phyloP scores from a whole-genome alignment of 2,113 vertebrate species.

The Pandion haliaetus region DNA sequence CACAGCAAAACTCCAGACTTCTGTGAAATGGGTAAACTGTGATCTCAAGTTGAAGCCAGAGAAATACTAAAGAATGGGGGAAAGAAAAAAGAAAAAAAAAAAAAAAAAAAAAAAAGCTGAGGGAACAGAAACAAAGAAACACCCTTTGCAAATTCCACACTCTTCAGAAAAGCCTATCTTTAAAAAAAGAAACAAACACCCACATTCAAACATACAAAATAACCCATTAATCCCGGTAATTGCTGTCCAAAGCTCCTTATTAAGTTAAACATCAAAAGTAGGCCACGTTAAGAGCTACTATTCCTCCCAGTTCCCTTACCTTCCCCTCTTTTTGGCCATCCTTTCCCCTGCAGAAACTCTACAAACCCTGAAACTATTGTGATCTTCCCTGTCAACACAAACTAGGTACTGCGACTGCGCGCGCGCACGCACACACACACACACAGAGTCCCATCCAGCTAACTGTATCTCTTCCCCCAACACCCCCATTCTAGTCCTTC shows the following conservation, averaged over 20 bases:
- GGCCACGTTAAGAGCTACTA: not conserved
- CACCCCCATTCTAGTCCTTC: not conserved
- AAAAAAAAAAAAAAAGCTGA: not conserved
- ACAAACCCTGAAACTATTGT: conserved; percentile 44
- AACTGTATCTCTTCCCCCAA: not conserved
- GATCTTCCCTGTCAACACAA: conserved; percentile 42
- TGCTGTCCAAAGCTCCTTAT: not conserved
- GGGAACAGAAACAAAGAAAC: not conserved
- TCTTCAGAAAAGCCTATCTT: not conserved
- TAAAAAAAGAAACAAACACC: not conserved
- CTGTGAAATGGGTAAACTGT: not conserved
- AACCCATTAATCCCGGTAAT: not conserved
- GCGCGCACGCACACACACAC: too few species aligned
- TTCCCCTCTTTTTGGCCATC: not conserved
- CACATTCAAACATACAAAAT: not conserved
- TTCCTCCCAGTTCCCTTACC: not conserved
- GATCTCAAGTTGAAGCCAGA: not conserved
- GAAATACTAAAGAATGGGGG: not conserved
- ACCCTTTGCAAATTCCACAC: not conserved
- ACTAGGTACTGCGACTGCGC: conserved; percentile 56
- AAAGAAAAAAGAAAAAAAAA: too few species aligned
- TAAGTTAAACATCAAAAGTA: not conserved
- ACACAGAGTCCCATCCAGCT: not conserved
- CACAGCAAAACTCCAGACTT: not conserved
- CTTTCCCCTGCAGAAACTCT: not conserved